Evolutionary conservation across 2,888 invertebrate species (phyloP).

Genomic region (Loripinus fragilis): DNA sequence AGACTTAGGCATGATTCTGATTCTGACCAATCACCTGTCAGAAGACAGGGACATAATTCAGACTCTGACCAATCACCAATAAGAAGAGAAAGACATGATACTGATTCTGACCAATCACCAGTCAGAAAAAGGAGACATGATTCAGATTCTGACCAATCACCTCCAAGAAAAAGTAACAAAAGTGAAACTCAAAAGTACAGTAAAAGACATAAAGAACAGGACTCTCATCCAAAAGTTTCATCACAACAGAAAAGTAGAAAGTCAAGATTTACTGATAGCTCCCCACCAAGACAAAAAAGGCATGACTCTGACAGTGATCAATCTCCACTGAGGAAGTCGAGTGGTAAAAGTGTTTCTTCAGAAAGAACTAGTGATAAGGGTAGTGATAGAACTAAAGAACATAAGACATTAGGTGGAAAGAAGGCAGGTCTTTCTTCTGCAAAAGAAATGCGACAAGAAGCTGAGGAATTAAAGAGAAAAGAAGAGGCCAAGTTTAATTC

Average conservation of each 20-base stretch:
- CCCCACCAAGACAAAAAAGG: conserved; percentile 67
- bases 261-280: conserved; percentile 78
- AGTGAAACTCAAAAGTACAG: conserved; percentile 84
- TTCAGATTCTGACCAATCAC: conserved; percentile 81
- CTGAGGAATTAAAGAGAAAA: conserved; percentile 87
- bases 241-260: conserved; percentile 62
- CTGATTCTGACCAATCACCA: conserved; percentile 81
- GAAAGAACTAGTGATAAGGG: conserved; percentile 57
- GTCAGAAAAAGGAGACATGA: conserved; percentile 75
- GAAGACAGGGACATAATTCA: conserved; percentile 76
- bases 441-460: conserved; percentile 89
- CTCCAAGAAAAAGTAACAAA: conserved; percentile 61
- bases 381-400: conserved; percentile 85
- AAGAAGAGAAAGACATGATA: conserved; percentile 74
- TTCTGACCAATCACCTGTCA: conserved; percentile 81
- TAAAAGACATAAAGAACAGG: conserved; percentile 85
- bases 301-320: conserved; percentile 53
- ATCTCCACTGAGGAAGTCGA: conserved; percentile 81
- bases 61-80: conserved; percentile 82
- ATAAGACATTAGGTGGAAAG: conserved; percentile 92
- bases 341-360: conserved; percentile 83
- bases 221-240: conserved; percentile 85
- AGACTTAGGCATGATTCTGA: conserved; percentile 78
- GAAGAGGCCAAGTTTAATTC: conserved; percentile 89
- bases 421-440: conserved; percentile 94